Evolutionary conservation across 2,888 invertebrate species (phyloP), one percentile per base, ranked within the genome.

Genomic region (Clostera curtula): DNA sequence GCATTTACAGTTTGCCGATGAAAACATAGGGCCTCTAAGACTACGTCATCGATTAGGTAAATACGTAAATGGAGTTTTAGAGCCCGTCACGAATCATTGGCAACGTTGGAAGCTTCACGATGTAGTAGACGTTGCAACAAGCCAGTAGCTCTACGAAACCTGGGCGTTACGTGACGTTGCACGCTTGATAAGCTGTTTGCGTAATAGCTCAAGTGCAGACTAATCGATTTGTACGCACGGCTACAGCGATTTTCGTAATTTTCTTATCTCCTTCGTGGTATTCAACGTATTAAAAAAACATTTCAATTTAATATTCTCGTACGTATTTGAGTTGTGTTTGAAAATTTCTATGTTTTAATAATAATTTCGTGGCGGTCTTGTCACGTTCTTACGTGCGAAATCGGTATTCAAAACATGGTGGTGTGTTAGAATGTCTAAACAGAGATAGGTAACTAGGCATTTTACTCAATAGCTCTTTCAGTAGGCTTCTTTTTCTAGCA

Each of bases 151-250:
- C 38, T 48, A 56, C 54, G 54, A 69, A 70, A 69, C 66, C 56
- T 56, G 48, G 56, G 39, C 47, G 49, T 77, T 77, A 77, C 77
- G 77, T 80, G 77, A 75, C 66, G 65, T 59, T 65, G 64, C 67
- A 73, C 70, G 76, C 68, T 70, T 66, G 67, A 70, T 73, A 68
- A 68, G 66, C 40, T 64, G 59, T 72, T 80, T 79, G 72, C 77
- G 76, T 74, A 80, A 80, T 56, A 63, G 48, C 51, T 50, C 50
- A 54, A 67, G 55, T 64, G 55, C 58, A 61, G 61, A 64, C 65
- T 72, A 79, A 80, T 80, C 77, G 71, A 82, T 82, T 80, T 70
- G 49, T 56, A 71, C 73, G 75, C 75, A 58, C 61, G 55, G 68
- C 58, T 68, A 63, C 63, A 68, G 46, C 51, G 63, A 70, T 74